Base-by-base conservation (phyloP, 2,888 invertebrate species). In the Bugulina stolonifera region DNA sequence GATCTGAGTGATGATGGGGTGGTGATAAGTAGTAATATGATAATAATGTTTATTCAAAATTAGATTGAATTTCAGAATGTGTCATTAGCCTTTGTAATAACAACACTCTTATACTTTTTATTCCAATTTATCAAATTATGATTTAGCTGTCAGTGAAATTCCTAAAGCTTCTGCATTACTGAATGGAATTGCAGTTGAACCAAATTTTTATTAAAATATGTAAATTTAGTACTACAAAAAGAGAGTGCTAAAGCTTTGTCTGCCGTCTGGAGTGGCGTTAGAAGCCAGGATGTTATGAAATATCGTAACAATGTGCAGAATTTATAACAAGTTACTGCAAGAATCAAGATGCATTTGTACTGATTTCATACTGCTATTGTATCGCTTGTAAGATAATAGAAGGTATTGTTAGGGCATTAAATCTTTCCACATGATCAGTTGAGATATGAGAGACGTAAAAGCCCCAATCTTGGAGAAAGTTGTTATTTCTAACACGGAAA, bases 241-340 rank as follows among this genome's bases (percentile, higher is more conserved):
- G 18, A 43, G 43, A 10, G 10, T 43, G 43, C 43, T 10, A 43
- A 18, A 10, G 43, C 18, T 43, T 43, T 43, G 43, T 64, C 25
- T 64, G 32, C 32, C 64, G 27, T 14, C 23, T 5, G 5, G 25
- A 57, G 52, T 57, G 1, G 64, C 64, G 64, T 64, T 34, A 27
- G 29, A 64, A 32, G 64, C 64, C 64, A 64, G 64, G 64, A 64
- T 64, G 64, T 64, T 64, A 64, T 27, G 43, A 43, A 10, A 43
- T 18, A 5, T 18, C 18, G 43, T 43, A 43, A 43, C 43, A 43
- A 43, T 43, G 43, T 43, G 18, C 43, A 5, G 10, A 43, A 18
- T 43, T 43, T 5, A 43, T 43, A 10, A 10, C 18, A 43, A 5
- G 43, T 43, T 43, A 43, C 43, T 43, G 5, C 5, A 43, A 43